Evolutionary conservation across 2,888 invertebrate species (phyloP).

Genomic region (Nemurella pictetii): DNA sequence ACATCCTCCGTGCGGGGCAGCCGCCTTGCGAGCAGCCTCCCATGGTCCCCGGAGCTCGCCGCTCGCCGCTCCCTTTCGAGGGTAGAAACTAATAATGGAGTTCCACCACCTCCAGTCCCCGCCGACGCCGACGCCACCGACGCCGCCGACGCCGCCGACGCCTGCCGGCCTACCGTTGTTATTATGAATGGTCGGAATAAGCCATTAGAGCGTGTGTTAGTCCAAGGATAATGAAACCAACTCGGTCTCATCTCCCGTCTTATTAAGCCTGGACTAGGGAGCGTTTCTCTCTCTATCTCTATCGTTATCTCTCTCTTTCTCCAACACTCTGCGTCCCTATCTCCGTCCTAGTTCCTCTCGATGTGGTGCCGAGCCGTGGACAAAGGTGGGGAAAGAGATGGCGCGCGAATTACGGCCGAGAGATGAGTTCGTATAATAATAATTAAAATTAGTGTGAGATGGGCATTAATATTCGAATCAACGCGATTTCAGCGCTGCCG

Average conservation of each 20-base stretch:
- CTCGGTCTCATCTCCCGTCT: slow-evolving; percentile 16
- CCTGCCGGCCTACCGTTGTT: neutral
- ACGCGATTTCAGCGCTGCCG: neutral
- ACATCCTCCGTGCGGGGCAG: no score
- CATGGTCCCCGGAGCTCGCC: neutral
- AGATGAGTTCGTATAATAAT: slow-evolving; percentile 10
- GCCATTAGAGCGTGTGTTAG: slow-evolving; percentile 16
- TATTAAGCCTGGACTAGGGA: slow-evolving; percentile 6
- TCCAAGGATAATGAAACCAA: slow-evolving; percentile 11
- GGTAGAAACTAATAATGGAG: slow-evolving; percentile 15
- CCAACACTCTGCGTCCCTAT: neutral
- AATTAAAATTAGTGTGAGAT: slow-evolving; percentile 30
- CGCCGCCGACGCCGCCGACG: neutral
- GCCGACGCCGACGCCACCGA: neutral
- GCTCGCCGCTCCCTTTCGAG: neutral
- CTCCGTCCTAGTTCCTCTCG: neutral
- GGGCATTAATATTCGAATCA: slow-evolving; percentile 26
- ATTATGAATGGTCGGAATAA: slow-evolving; percentile 14
- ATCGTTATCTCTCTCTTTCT: neutral
- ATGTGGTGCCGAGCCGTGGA: neutral
- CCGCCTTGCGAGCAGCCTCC: neutral
- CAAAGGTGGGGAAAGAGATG: neutral
- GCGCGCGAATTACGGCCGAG: slow-evolving; percentile 1
- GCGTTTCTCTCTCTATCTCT: neutral
- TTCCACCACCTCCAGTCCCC: neutral